Evolutionary conservation across 2,797 vertebrate species (phyloP).

Genomic region (Luscinia luscinia): DNA sequence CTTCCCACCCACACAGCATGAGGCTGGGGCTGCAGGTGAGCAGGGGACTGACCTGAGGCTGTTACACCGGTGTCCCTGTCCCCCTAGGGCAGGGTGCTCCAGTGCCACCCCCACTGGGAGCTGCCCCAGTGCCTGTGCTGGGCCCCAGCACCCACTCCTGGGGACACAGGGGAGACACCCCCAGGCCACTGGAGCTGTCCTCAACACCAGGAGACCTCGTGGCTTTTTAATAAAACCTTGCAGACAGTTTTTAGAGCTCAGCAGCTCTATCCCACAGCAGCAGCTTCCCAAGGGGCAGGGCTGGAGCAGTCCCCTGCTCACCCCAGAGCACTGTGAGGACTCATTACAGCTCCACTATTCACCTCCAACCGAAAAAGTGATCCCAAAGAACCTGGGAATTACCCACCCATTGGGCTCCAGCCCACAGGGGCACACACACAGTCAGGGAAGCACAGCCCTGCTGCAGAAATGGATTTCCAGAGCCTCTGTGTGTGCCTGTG

Average conservation of each 20-base stretch:
- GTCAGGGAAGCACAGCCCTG: neutral
- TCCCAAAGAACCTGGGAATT: neutral
- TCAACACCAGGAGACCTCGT: neutral
- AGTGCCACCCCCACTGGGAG: neutral
- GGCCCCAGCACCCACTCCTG: neutral
- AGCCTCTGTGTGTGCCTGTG: neutral
- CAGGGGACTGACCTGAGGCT: neutral
- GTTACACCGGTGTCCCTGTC: fast-evolving
- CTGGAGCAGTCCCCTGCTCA: fast-evolving
- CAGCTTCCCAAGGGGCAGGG: neutral
- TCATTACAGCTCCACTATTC: neutral
- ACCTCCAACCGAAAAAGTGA: neutral
- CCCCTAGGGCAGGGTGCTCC: neutral
- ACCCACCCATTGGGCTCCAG: neutral
- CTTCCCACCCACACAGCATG: fast-evolving
- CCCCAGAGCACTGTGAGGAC: fast-evolving
- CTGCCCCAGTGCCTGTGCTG: neutral
- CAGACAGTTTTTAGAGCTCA: neutral
- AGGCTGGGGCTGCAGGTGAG: neutral
- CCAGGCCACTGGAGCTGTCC: neutral
- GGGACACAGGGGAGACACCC: neutral
- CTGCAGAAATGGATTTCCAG: neutral
- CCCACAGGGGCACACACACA: neutral
- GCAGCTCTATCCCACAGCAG: neutral
- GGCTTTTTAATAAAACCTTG: neutral